Evolutionary conservation across 1,140 invertebrate species (phyloP).

Genomic region (Tetramorium parvispinum): DNA sequence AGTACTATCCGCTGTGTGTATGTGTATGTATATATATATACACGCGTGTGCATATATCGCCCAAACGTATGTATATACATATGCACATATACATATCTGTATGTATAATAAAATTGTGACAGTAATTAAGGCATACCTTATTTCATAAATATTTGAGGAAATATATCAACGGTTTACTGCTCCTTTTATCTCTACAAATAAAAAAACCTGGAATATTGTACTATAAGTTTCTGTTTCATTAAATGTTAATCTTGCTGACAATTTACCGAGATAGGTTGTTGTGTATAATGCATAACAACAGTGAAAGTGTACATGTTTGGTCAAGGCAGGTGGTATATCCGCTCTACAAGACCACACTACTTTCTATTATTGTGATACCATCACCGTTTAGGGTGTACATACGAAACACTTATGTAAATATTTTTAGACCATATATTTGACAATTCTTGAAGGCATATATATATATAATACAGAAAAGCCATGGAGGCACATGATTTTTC

Average conservation of each 20-base stretch:
- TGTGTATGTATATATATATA: constrained; percentile 61
- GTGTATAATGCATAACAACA: constrained; percentile 6
- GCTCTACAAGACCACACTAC: constrained; percentile 44
- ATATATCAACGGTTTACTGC: constrained; percentile 78
- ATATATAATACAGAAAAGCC: constrained; percentile 65
- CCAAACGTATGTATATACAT: constrained; percentile 40
- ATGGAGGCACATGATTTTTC: constrained; percentile 53
- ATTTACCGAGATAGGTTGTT: background rate
- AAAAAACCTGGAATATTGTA: constrained; percentile 74
- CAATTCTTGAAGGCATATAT: constrained; percentile 64
- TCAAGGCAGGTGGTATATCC: constrained; percentile 46
- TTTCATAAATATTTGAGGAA: constrained; percentile 81
- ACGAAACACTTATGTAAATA: constrained; percentile 69
- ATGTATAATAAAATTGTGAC: constrained; percentile 81
- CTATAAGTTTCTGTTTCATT: constrained; percentile 72
- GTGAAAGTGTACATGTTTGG: constrained; percentile 56
- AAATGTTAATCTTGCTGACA: constrained; percentile 63
- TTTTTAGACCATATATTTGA: constrained; percentile 74
- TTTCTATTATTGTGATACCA: constrained; percentile 69
- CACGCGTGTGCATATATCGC: constrained; percentile 30
- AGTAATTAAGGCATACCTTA: constrained; percentile 81
- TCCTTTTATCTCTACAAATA: constrained; percentile 81
- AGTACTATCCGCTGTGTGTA: constrained; percentile 78
- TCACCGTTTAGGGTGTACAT: constrained; percentile 56
- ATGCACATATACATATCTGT: constrained; percentile 64